Percentiles rank a stretch among this genome's conserved stretches.
These are phyloP conservation scores for Campoletis raptor DNA, from an alignment of 2,888 invertebrate genomes.

Conservation along the genomic window DNA sequence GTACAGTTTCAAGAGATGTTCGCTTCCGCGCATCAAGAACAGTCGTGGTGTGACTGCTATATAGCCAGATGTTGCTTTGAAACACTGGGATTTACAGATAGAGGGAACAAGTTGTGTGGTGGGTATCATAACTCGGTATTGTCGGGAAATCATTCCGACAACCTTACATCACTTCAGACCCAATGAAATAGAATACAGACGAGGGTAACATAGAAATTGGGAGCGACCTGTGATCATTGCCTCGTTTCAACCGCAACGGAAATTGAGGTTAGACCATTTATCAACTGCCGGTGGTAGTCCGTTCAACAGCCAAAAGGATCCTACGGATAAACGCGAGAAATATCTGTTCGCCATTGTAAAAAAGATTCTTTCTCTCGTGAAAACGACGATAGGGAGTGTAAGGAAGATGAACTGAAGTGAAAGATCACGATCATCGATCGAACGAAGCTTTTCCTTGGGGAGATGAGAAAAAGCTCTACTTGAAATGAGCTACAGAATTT, in stretches of 20 bases:
- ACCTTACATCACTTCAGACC: neutral
- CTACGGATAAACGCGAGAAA: slow-evolving; percentile 9
- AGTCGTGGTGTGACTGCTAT: neutral
- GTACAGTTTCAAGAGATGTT: slow-evolving; percentile 27
- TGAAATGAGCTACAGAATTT: slow-evolving; percentile 35
- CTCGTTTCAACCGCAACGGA: neutral
- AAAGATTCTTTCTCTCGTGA: neutral
- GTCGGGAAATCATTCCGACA: neutral
- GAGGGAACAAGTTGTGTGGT: neutral
- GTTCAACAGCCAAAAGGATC: neutral
- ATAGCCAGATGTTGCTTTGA: neutral
- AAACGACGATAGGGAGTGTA: neutral
- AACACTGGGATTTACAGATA: slow-evolving; percentile 38
- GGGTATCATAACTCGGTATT: slow-evolving; percentile 36
- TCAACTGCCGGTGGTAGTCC: neutral
- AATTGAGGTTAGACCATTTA: slow-evolving; percentile 1
- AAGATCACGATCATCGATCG: slow-evolving; percentile 16
- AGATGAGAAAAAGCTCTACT: neutral
- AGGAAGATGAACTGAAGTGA: slow-evolving; percentile 14
- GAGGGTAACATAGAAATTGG: neutral
- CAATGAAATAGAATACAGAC: neutral
- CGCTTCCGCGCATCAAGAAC: neutral
- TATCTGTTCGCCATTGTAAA: slow-evolving; percentile 6
- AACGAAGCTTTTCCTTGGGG: slow-evolving; percentile 9
- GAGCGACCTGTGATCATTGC: neutral